Base-by-base conservation (phyloP, 1,140 invertebrate species). In the Pectinophora gossypiella region DNA sequence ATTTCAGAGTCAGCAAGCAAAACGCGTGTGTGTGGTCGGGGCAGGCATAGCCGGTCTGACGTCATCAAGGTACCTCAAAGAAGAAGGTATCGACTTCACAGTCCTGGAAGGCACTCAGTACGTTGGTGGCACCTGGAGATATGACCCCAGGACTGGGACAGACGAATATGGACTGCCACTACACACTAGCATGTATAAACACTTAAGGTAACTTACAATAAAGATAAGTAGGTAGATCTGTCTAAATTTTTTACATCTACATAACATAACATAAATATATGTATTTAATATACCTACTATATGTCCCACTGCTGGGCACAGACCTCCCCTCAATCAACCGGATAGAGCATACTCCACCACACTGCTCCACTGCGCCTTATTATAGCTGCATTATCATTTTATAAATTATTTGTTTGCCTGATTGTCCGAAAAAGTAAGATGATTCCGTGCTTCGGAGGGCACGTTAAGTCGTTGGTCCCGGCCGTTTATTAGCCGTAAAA, bases 101-200 rank as follows among this genome's bases (percentile, higher is more conserved):
- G 72, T 85, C 15, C 54, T 83, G 6, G 84, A 87, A 64, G 58
- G 71, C 1, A 78, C 79, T 0, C 56, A 57, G 40, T 66, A 83
- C 32, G 70, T 93, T 2, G 92, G 92, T 6, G 93, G 93, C 6
- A 89, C 92, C 6, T 87, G 91, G 91, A 78, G 90, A 9, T 93
- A 92, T 67, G 90, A 90, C 7, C 89, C 91, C 10, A 64, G 87
- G 22, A 76, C 87, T 16, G 90, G 89, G 0, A 71, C 56, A 0
- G 90, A 92, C 67, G 75, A 90, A 50, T 72, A 89, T 68, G 90
- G 90, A 1, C 44, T 89, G 19, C 89, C 90, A 2, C 70, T 93
- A 32, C 89, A 91, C 60, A 90, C 91, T 2, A 91, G 90, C 77
- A 92, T 94, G 91, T 94, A 94, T 68, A 85, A 77, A 61, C 60